Evolutionary conservation across 2,797 vertebrate genomes (phyloP), one percentile per base, ranked within the genome.

Genomic region (Naso thynnoides): DNA sequence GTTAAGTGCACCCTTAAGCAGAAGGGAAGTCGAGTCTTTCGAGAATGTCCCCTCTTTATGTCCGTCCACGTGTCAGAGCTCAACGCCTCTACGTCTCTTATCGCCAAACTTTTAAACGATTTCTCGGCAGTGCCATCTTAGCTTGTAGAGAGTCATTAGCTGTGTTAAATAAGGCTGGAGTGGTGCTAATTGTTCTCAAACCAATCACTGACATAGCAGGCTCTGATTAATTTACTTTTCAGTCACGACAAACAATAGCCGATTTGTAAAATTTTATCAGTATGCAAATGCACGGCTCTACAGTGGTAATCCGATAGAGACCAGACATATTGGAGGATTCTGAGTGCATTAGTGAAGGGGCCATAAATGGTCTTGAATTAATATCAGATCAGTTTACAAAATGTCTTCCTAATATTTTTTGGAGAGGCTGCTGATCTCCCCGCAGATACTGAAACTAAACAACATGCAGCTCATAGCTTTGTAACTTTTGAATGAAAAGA

Each of bases 101-200:
- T 87, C 78, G 75, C 49, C 6, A 6, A 65, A 81, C 52, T 70
- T 83, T 60, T 63, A 63, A 83, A 56, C 23, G 4, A 21, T 69
- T 77, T 73, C 52, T 70, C 8, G 16, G 26, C 16, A 0, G 26
- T 31, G 67, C 65, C 16, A 23, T 61, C 38, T 56, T 21, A 18
- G 64, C 57, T 57, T 29, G 47, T 50, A 53, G 33, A 69, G 68
- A 82, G 70, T 72, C 81, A 83, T 87, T 81, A 84, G 70, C 76
- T 24, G 33, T 57, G 63, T 78, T 85, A 54, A 82, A 82, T 56
- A 59, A 48, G 41, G 41, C 64, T 75, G 42, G 39, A 86, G 73
- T 79, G 36, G 52, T 42, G 74, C 69, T 82, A 73, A 87, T 86
- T 85, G 76, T 85, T 78, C 61, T 58, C 59, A 83, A 67, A 80